Evolutionary conservation across 2,888 invertebrate species (phyloP).

Genomic region (Petrolisthes cinctipes): DNA sequence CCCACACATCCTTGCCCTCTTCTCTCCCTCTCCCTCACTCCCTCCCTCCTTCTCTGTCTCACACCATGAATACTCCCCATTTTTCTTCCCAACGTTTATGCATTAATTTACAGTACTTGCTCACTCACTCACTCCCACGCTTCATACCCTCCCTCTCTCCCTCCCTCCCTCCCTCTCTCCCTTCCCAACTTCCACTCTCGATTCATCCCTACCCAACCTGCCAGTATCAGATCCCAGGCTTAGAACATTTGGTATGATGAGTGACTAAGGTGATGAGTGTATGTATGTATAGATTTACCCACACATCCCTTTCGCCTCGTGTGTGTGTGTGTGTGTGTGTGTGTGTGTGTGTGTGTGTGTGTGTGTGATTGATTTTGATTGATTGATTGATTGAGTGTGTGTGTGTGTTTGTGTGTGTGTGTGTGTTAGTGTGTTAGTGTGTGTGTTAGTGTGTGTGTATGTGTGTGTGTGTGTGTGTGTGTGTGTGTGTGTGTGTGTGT

Average conservation of each 20-base stretch:
- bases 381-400: too few relatives aligned
- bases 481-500: not conserved
- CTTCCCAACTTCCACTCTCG: not conserved
- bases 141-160: not conserved
- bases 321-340: constrained; percentile 3
- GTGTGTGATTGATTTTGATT: not conserved
- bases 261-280: too few relatives aligned
- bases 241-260: too few relatives aligned
- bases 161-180: not conserved
- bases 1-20: not conserved
- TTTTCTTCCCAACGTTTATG: too few relatives aligned
- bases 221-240: too few relatives aligned
- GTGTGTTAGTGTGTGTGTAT: not conserved
- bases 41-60: not conserved
- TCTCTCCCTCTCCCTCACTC: not conserved
- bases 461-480: not conserved
- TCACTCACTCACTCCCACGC: too few relatives aligned
- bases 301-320: not conserved
- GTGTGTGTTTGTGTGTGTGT: not conserved
- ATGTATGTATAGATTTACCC: too few relatives aligned
- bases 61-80: not conserved
- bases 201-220: too few relatives aligned
- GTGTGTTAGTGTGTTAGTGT: not conserved
- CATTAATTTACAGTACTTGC: too few relatives aligned
- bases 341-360: not conserved